Conservation (phyloP, 2,797 vertebrate genomes). For the Rousettus madagascariensis region DNA sequence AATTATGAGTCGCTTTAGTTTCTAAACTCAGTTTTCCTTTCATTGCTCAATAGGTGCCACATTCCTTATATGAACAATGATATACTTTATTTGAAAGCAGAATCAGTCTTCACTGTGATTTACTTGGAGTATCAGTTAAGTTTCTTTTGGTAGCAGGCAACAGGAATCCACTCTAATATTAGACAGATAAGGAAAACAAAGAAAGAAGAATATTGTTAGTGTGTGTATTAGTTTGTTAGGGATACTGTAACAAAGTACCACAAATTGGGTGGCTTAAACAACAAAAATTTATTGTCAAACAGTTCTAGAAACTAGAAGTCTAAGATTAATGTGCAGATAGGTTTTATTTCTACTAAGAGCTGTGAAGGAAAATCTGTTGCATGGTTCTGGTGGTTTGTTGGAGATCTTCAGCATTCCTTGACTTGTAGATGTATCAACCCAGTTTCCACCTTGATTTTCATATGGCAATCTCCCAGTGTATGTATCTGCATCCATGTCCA, state of each 20-base stretch:
- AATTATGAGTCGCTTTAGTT: neutral
- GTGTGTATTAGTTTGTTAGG: neutral
- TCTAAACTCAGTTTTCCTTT: neutral
- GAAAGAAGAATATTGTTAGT: neutral
- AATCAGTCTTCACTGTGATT: neutral
- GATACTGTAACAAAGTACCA: neutral
- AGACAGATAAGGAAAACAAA: neutral
- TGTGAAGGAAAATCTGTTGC: neutral
- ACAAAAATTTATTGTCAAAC: neutral
- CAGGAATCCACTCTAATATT: neutral
- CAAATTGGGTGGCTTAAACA: neutral
- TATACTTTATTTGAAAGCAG: neutral
- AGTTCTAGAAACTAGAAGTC: neutral
- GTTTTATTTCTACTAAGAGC: neutral
- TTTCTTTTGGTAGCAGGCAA: neutral
- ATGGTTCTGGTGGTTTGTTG: neutral
- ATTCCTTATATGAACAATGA: neutral
- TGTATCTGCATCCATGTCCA: neutral
- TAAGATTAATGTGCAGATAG: neutral
- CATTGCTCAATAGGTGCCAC: neutral
- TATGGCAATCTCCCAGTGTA: accelerated
- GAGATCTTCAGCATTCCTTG: neutral
- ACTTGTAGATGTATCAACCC: accelerated
- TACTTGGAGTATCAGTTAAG: neutral
- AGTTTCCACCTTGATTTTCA: neutral